Evolutionary conservation across 2,113 vertebrate species (phyloP), one percentile per base, ranked within the genome.

Genomic region (Bothrops jararaca): DNA sequence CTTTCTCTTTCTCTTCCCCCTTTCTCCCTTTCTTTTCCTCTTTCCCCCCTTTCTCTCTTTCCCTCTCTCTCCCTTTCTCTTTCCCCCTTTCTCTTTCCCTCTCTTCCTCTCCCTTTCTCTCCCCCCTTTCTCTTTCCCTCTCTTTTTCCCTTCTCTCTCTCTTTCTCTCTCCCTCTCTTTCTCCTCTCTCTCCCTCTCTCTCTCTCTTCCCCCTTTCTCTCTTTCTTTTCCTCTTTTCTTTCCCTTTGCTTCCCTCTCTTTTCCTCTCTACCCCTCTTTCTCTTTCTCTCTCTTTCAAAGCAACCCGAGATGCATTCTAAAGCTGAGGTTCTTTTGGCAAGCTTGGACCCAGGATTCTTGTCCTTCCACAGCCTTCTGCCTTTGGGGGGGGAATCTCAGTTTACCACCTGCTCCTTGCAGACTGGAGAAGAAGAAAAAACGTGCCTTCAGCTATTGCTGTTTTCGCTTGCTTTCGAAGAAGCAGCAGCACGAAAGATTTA

Each of bases 241-340:
- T 9, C 34, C 64, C 22, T 90, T 92, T 93, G 92, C 90, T n/a
- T 91, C 18, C 92, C 92, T 92, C 89, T 86, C 23, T 29, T 7
- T 26, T 4, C 18, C 42, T 88, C 91, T 64, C 60, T 92, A 50
- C 86, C 91, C 93, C 92, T 64, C 88, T 74, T 29, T 15, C 26
- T 53, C 1, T 54, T 7, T 48, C 9, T 22, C 18, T 11, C 26
- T 60, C 12, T 45, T 57, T 60, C 29, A 50, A 90, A 52, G 29
- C 86, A 87, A 87, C 86, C 86, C 34, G n/a, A 53, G 50, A 53
- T 58, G 34, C 13, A 22, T 89, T 89, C 5, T 42, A 89, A 24
- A 18, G 52, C 10, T 6, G 29, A 3, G 23, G 39, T 26, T 2
- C 3, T 22, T n/a, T 86, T 20, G 90, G 34, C 23, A 85, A 13